Evolutionary conservation across 2,888 invertebrate species (phyloP), one percentile per base, ranked within the genome.

Genomic region (Andrena marginata): DNA sequence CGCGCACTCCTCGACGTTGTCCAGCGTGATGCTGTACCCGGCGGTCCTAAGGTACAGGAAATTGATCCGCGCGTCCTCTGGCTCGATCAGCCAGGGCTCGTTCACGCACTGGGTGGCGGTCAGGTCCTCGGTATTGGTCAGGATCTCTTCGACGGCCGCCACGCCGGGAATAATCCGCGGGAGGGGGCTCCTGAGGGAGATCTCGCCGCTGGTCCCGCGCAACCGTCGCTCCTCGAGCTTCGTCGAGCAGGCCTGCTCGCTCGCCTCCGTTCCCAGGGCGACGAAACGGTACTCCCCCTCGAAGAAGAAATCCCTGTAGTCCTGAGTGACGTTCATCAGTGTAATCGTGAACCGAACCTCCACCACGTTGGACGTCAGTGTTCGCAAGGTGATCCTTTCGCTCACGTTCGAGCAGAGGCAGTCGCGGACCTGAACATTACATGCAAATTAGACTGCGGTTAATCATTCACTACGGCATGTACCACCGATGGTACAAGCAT

Each of bases 291-390:
- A 97, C 92, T 96, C 96, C 0, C 96, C 97, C 90, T 97, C 97
- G 94, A 97, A 97, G 92, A 96, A 96, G 94, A 97, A 97, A 92
- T 97, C 96, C 76, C 96, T 95, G 91, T 97, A 97, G 94, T 97
- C 97, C 94, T 97, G 97, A 7, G 97, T 96, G 76, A 97, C 96
- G 94, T 97, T 96, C 98, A 98, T 97, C 93, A 96, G 95, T 16
- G 96, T 96, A 7, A 97, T 96, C 26, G 96, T 96, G 92, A 97
- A 97, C 91, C 96, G 96, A 0, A 97, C 95, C 93, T 97, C 96
- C 8, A 97, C 96, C 75, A 96, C 95, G 67, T 96, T 95, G 1
- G 97, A 96, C 16, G 97, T 96, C 83, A 97, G 95, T 29, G 97
- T 96, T 84, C 96, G 95, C 85, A 97, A 95, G 77, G 95, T 95